Conservation (phyloP, 2,888 invertebrate species). For the Tenthredo amoena region DNA sequence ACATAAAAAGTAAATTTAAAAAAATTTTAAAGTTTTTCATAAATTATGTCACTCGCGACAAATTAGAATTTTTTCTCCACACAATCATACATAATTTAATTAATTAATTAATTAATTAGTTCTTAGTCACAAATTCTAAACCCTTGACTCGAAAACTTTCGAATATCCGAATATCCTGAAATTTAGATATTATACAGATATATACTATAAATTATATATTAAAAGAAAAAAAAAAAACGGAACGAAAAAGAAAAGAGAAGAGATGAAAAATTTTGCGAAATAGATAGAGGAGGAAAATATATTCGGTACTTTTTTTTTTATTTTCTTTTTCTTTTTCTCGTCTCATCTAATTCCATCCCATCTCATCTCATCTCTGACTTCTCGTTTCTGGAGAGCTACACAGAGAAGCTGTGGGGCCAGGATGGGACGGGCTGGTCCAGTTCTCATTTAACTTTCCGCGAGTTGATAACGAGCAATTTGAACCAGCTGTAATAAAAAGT, state of each 20-base stretch:
- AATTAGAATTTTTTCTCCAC: too few relatives aligned
- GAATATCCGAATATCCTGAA: too few relatives aligned
- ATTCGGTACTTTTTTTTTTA: neutral
- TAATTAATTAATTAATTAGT: too few relatives aligned
- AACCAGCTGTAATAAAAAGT: constrained; percentile 57
- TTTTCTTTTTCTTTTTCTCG: neutral
- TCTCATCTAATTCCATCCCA: neutral
- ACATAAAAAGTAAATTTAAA: too few relatives aligned
- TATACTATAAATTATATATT: too few relatives aligned
- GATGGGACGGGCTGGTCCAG: neutral
- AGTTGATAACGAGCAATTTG: constrained; percentile 59
- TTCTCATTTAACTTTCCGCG: constrained; percentile 61
- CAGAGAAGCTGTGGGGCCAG: neutral
- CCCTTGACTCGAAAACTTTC: too few relatives aligned
- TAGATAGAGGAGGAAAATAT: neutral
- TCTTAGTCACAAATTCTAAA: too few relatives aligned
- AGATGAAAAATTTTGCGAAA: neutral
- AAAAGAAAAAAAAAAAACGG: neutral
- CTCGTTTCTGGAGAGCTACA: neutral
- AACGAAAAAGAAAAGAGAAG: too few relatives aligned
- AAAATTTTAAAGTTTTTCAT: too few relatives aligned
- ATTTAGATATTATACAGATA: too few relatives aligned
- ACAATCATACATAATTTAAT: too few relatives aligned
- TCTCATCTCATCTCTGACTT: constrained; percentile 14
- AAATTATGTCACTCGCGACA: too few relatives aligned